phyloP scores from a whole-genome alignment of 2,113 vertebrate species.

The Solea solea region DNA sequence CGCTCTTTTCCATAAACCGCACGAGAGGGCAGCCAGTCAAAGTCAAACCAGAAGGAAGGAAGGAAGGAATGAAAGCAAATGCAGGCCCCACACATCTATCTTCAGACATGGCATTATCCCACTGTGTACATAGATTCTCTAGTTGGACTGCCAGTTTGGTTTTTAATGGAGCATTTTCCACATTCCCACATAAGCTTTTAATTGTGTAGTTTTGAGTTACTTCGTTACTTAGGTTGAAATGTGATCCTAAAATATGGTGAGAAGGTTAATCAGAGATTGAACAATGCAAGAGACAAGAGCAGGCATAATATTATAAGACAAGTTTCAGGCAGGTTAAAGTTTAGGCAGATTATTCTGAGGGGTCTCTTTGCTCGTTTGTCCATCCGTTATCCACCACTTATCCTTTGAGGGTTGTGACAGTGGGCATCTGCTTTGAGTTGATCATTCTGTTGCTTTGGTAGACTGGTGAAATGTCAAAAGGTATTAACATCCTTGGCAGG shows the following conservation, averaged over 20 bases:
- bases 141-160: constrained; percentile 33
- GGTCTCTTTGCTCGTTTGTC: too few relatives aligned
- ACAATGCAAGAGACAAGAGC: too few relatives aligned
- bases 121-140: not conserved
- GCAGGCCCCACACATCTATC: constrained; percentile 6
- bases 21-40: constrained; percentile 25
- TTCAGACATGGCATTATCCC: not conserved
- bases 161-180: not conserved
- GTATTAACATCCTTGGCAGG: too few relatives aligned
- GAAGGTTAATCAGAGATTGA: too few relatives aligned
- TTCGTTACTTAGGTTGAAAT: too few relatives aligned
- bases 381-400: too few relatives aligned
- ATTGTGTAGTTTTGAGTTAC: not conserved
- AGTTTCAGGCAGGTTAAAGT: not conserved
- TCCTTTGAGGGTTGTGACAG: too few relatives aligned
- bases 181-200: not conserved
- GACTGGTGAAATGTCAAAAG: too few relatives aligned
- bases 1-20: not conserved
- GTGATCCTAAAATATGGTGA: too few relatives aligned
- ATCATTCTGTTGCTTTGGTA: too few relatives aligned
- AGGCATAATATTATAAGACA: too few relatives aligned
- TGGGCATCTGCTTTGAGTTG: too few relatives aligned
- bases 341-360: not conserved
- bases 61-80: constrained; percentile 14
- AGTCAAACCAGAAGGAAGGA: constrained; percentile 20